Percentiles rank a stretch among this genome's conserved stretches.
Conservation (phyloP, 1,140 invertebrate species). For the Nautilus pompilius region DNA sequence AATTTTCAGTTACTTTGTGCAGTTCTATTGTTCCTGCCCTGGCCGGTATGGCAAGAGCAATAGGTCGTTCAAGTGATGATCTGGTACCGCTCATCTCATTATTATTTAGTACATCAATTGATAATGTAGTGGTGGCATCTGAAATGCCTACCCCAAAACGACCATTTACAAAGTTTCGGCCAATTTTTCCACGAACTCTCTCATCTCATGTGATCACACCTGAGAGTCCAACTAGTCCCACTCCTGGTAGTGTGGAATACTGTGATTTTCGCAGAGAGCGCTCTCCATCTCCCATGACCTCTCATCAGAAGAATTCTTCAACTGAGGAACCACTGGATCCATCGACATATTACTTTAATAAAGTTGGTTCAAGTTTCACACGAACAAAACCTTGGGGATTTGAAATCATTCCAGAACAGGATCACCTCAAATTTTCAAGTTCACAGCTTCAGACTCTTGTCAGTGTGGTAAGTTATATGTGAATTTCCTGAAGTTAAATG, state of each 20-base stretch:
- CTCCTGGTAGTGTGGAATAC: constrained; percentile 4
- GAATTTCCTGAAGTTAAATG: no score
- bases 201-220: constrained; percentile 69
- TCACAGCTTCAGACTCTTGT: constrained; percentile 48
- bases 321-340: constrained; percentile 60
- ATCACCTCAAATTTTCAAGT: constrained; percentile 53
- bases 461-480: constrained; percentile 42
- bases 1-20: constrained; percentile 66
- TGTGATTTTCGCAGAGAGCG: constrained; percentile 33
- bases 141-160: constrained; percentile 54
- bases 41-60: constrained; percentile 80
- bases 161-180: constrained; percentile 59
- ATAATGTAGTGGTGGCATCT: constrained; percentile 3
- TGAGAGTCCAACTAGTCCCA: constrained; percentile 20
- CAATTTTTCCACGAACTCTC: constrained; percentile 88
- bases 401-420: constrained; percentile 45
- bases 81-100: constrained; percentile 78
- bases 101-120: constrained; percentile 67
- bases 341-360: constrained; percentile 82
- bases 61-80: constrained; percentile 73
- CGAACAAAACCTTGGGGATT: constrained; percentile 44
- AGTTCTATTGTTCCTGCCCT: constrained; percentile 79
- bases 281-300: constrained; percentile 55
- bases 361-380: constrained; percentile 85
- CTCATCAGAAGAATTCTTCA: constrained; percentile 2